Conservation (phyloP, 2,888 invertebrate species). For the Agriopis leucophaearia region DNA sequence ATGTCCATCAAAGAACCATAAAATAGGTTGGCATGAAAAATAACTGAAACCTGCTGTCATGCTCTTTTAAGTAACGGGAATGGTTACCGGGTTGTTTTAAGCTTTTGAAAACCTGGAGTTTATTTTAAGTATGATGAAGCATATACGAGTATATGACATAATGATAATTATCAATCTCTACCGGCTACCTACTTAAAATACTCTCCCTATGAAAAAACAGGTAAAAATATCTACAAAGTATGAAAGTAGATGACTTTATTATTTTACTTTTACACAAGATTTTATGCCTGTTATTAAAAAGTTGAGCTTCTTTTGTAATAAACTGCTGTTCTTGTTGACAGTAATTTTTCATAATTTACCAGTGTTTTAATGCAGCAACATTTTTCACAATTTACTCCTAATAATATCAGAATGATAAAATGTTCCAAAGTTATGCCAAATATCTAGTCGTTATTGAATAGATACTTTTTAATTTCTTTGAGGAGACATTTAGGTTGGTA, state of each 20-base stretch:
- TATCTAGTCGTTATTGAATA: too few species aligned
- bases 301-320: conserved; percentile 27
- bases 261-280: conserved; percentile 26
- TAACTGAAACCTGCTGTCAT: too few species aligned
- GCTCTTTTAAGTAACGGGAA: too few species aligned
- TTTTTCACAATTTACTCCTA: conserved; percentile 19
- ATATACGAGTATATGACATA: neutral
- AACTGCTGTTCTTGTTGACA: conserved; percentile 32
- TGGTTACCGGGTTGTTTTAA: too few species aligned
- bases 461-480: too few species aligned
- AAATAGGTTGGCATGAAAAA: too few species aligned
- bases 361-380: conserved; percentile 5
- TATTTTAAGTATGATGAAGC: too few species aligned
- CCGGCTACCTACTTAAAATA: neutral
- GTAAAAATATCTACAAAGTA: conserved; percentile 19
- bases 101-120: too few species aligned
- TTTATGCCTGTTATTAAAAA: conserved; percentile 35
- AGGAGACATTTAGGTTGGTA: neutral
- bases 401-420: neutral
- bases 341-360: conserved; percentile 32
- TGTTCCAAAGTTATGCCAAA: neutral
- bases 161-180: neutral
- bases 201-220: neutral
- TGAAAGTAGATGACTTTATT: conserved; percentile 19
- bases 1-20: too few species aligned